These are phyloP conservation scores for Pangasius krempfi DNA, from an alignment of 2,797 vertebrate species.

Conservation along the genomic window DNA sequence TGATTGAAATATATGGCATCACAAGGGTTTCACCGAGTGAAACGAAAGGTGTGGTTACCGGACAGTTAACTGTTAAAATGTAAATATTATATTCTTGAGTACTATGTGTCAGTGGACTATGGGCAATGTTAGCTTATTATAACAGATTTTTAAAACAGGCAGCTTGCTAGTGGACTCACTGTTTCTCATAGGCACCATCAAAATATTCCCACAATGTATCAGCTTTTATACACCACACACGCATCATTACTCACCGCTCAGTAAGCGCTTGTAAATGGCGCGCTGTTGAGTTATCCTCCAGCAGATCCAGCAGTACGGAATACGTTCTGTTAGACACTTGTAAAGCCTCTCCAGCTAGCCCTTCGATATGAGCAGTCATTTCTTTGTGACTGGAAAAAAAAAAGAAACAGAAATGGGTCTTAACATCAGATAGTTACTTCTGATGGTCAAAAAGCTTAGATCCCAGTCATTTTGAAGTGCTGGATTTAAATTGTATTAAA, in stretches of 20 bases:
- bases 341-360: constrained; percentile 68
- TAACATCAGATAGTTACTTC: background rate
- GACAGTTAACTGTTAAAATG: background rate
- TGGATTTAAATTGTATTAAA: background rate
- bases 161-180: background rate
- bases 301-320: constrained; percentile 70
- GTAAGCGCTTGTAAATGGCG: constrained; percentile 75
- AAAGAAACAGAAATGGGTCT: background rate
- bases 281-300: constrained; percentile 68
- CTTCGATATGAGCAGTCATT: constrained; percentile 65
- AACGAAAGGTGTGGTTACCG: background rate
- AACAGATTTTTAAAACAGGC: background rate
- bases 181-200: background rate
- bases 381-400: constrained; percentile 75
- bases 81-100: background rate
- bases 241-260: constrained; percentile 75
- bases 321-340: constrained; percentile 73
- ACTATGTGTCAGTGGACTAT: background rate
- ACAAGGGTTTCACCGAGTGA: background rate
- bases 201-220: background rate
- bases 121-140: background rate
- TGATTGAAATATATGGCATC: background rate
- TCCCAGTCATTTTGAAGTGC: background rate
- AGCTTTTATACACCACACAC: background rate
- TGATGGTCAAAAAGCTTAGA: background rate